These are phyloP conservation scores for Oophaga pumilio DNA, from an alignment of 2,113 vertebrate species.

Conservation along the genomic window DNA sequence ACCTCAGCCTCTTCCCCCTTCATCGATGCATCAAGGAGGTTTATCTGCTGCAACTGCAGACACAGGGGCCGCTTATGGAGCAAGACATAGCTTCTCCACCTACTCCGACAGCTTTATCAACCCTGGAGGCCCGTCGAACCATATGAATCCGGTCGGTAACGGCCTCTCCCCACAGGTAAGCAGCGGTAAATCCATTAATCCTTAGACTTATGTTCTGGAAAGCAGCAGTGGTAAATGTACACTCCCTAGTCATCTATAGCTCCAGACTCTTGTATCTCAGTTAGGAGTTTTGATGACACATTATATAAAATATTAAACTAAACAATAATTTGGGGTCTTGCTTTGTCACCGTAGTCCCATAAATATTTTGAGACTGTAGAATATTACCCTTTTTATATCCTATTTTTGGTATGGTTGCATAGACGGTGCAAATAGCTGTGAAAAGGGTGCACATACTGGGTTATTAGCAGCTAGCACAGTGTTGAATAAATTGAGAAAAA, in stretches of 20 bases:
- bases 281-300: no score
- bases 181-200: not conserved
- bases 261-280: no score
- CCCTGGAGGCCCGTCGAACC: constrained; percentile 87
- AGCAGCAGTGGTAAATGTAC: no score
- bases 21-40: constrained; percentile 98
- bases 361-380: not conserved
- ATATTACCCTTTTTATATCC: not conserved
- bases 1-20: constrained; percentile 94
- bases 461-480: no score
- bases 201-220: no score
- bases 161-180: constrained; percentile 97
- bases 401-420: no score
- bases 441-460: no score
- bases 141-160: constrained; percentile 97
- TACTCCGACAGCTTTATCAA: constrained; percentile 98
- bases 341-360: not conserved
- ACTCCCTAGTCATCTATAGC: no score
- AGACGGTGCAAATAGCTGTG: no score
- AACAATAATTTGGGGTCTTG: not conserved
- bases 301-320: no score
- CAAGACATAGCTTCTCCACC: constrained; percentile 95
- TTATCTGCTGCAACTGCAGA: constrained; percentile 76
- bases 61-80: constrained; percentile 86
- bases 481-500: no score